Conservation (phyloP, 2,113 vertebrate genomes). For the Tamias sibiricus region DNA sequence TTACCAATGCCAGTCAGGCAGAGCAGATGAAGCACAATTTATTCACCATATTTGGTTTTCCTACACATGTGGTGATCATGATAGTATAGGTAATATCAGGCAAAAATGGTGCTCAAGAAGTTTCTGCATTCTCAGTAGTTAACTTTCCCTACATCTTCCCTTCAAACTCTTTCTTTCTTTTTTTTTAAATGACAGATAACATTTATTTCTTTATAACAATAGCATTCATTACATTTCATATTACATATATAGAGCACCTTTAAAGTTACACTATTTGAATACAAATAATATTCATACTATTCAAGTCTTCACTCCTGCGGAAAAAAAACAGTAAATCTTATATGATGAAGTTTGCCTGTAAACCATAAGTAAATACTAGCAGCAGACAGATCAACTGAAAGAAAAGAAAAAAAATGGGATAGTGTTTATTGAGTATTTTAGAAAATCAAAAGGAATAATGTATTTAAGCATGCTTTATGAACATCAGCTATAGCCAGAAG, state of each 20-base stretch:
- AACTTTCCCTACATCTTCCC: not conserved
- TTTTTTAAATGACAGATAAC: no score
- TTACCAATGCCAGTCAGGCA: not conserved
- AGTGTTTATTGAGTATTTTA: conserved; percentile 7
- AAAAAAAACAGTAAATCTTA: not conserved
- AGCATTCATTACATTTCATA: no score
- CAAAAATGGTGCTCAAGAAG: not conserved
- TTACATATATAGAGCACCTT: no score
- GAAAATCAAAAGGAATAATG: not conserved
- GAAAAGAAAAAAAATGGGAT: not conserved
- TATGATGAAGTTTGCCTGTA: not conserved
- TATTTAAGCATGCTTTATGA: not conserved
- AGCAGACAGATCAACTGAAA: not conserved
- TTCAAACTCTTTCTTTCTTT: not conserved
- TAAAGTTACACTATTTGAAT: no score
- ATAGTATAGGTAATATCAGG: not conserved
- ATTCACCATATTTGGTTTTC: not conserved
- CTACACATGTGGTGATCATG: rapidly evolving
- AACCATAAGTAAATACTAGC: not conserved
- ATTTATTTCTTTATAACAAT: no score
- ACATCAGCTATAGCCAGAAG: not conserved
- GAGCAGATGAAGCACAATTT: not conserved
- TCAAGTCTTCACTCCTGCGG: no score
- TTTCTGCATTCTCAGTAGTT: not conserved
- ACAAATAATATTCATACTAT: no score